Conservation (phyloP, 2,888 invertebrate genomes). For the Brenthis hecate region DNA sequence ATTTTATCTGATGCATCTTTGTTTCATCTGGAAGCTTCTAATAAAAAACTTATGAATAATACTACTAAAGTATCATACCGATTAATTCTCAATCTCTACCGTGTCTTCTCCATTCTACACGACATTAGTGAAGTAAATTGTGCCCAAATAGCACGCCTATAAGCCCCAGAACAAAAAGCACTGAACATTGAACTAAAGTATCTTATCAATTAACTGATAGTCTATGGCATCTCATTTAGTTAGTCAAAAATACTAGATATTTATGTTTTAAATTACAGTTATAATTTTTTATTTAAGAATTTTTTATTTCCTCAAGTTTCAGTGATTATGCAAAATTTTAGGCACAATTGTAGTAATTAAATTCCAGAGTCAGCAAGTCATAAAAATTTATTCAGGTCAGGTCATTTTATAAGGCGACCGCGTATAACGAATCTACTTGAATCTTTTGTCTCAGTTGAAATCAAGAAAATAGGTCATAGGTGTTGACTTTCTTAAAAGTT, state of each 20-base stretch:
- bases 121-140: too few relatives aligned
- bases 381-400: conserved; percentile 22
- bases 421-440: conserved; percentile 20
- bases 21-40: too few relatives aligned
- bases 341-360: conserved; percentile 19
- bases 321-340: conserved; percentile 9
- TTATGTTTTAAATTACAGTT: not conserved
- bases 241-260: not conserved
- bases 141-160: too few relatives aligned
- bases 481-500: conserved; percentile 4
- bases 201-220: too few relatives aligned
- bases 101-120: too few relatives aligned
- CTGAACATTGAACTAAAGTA: too few relatives aligned
- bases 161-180: too few relatives aligned
- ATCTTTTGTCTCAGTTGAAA: conserved; percentile 42
- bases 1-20: too few relatives aligned
- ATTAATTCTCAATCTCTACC: too few relatives aligned
- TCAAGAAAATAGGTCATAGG: conserved; percentile 67
- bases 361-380: conserved; percentile 16
- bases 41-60: too few relatives aligned
- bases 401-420: conserved; percentile 21
- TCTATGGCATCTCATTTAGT: too few relatives aligned
- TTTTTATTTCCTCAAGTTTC: not conserved
- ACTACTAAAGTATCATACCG: too few relatives aligned
- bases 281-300: conserved; percentile 48